Conservation (phyloP, 2,797 vertebrate species). For the Triplophysa yarkandensis region DNA sequence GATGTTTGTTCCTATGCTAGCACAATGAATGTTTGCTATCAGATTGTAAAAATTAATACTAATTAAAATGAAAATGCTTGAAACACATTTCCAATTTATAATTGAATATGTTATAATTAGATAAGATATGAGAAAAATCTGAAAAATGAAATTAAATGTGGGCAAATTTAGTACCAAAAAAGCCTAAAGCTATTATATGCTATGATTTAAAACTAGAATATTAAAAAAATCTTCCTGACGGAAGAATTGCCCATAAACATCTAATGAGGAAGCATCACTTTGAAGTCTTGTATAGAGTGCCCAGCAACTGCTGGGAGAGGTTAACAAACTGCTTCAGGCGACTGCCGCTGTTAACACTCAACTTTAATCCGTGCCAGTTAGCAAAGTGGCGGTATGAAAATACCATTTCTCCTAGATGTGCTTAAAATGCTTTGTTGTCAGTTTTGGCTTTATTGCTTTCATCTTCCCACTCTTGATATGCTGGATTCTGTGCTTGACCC, state of each 20-base stretch:
- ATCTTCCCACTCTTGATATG: conserved; percentile 12
- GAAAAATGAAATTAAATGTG: neutral
- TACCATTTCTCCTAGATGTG: conserved; percentile 35
- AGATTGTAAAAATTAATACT: neutral
- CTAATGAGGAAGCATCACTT: conserved; percentile 20
- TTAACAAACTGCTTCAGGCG: conserved; percentile 28
- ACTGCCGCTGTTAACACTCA: conserved; percentile 17
- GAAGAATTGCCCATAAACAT: conserved; percentile 1
- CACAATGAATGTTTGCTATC: too few relatives aligned
- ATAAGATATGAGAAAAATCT: neutral
- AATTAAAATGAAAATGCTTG: neutral
- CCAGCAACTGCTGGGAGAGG: conserved; percentile 15
- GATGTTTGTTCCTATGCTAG: neutral
- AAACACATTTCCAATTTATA: neutral
- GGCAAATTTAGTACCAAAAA: neutral
- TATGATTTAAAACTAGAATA: neutral
- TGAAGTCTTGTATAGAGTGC: conserved; percentile 29
- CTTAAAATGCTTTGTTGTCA: conserved; percentile 24
- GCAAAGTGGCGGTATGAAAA: conserved; percentile 23
- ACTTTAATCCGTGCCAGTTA: conserved; percentile 27
- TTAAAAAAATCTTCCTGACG: neutral
- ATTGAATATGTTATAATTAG: too few relatives aligned
- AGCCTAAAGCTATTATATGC: neutral
- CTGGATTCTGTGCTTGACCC: conserved; percentile 30
- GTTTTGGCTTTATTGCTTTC: conserved; percentile 1